Evolutionary conservation across 1,140 invertebrate genomes (phyloP), one percentile per base, ranked within the genome.

Genomic region (Melitaea cinxia): DNA sequence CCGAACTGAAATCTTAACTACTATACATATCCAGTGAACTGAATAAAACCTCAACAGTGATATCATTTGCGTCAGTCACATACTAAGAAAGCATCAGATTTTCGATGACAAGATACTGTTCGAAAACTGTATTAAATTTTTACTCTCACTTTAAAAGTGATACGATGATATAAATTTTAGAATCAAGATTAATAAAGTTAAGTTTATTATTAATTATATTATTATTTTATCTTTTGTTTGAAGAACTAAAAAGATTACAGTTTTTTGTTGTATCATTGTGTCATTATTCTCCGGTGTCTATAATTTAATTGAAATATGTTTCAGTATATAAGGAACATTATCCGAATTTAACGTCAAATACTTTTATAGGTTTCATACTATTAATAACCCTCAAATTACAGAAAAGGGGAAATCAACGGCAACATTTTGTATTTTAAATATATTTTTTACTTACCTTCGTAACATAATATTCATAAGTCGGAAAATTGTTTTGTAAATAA

Each of bases 1-100:
- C 63, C 58, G 88, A 86, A 78, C 76, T 88, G 26, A 86, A 84
- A 54, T 80, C 80, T 70, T 87, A 88, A 65, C 24, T 21, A 26
- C 15, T 59, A 50, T 56, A 42, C 47, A 7, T 12, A 26, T 14
- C 7, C 53, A 68, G 60, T 71, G 70, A 77, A 65, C 49, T 73
- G 65, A 55, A 50, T 21, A 19, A 47, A 23, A 23, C 42, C 42
- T 47, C 14, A 42, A n/a, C 19, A 56, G 54, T 57, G 37, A 47
- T 47, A 12, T 47, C 42, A 47, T 47, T 47, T 19, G 23, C 42
- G 42, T 23, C 42, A 47, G 37, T n/a, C n/a, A n/a, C n/a, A 42
- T 47, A 12, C 4, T 23, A n/a, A 47, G 42, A 14, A 47, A 47
- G 54, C 21, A 37, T 7, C 35, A 42, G 54, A 35, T 26, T 39